Evolutionary conservation across 1,140 invertebrate genomes (phyloP).

Genomic region (Leptonema lineaticorne): DNA sequence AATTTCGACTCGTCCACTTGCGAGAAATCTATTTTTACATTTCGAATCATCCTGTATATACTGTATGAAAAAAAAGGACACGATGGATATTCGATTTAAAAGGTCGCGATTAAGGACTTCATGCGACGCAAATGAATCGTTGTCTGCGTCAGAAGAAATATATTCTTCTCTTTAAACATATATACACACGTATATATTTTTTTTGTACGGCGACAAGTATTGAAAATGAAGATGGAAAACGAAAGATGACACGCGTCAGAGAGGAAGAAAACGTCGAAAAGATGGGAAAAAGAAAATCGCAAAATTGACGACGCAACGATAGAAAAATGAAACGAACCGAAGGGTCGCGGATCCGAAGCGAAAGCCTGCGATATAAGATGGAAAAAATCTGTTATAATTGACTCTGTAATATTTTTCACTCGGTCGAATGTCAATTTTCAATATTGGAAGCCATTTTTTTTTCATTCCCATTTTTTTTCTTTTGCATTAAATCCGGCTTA

Average conservation of each 20-base stretch:
- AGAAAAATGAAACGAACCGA: no score
- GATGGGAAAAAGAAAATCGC: slow-evolving; percentile 11
- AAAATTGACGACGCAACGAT: no score
- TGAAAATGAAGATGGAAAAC: no score
- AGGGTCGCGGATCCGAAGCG: no score
- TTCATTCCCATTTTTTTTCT: no score
- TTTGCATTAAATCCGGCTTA: no score
- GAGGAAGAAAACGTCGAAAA: neutral
- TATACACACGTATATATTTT: no score
- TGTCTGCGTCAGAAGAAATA: neutral
- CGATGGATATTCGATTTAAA: slow-evolving; percentile 16
- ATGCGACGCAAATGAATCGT: slow-evolving; percentile 16
- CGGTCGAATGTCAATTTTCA: neutral
- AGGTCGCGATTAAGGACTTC: slow-evolving; percentile 20
- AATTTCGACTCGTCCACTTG: neutral
- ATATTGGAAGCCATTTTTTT: no score
- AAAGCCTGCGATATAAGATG: no score
- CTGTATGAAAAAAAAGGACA: neutral
- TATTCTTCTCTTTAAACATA: no score
- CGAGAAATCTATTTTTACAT: neutral
- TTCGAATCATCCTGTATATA: neutral
- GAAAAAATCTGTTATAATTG: neutral
- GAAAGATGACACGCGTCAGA: neutral
- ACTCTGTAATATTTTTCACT: neutral
- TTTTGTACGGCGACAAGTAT: no score